Percentiles rank a stretch among this genome's conserved stretches.
Conservation (phyloP, 2,797 vertebrate genomes). For the Rhinichthys osculus region DNA sequence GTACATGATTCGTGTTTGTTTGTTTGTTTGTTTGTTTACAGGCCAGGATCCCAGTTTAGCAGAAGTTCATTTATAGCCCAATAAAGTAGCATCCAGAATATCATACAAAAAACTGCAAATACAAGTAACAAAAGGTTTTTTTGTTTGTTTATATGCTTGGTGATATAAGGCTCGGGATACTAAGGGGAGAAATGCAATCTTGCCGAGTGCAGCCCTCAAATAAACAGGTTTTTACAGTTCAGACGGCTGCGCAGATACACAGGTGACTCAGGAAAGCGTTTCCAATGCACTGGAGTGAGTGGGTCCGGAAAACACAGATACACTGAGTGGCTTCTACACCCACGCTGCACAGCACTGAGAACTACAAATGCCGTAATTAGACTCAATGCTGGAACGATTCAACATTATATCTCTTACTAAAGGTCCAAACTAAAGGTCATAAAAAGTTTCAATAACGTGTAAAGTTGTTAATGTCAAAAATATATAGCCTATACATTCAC, state of each 20-base stretch:
- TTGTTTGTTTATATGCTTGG: slow-evolving; percentile 10
- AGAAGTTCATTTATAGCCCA: slow-evolving; percentile 16
- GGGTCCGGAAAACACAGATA: slow-evolving; percentile 68
- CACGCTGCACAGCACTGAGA: background rate
- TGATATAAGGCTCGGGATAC: slow-evolving; percentile 27
- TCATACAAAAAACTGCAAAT: slow-evolving; percentile 7
- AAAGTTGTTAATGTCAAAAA: slow-evolving; percentile 15
- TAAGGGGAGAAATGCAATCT: slow-evolving; percentile 37
- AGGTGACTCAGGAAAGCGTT: slow-evolving; percentile 74
- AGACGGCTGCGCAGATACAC: slow-evolving; percentile 29
- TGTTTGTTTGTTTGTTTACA: slow-evolving; percentile 16
- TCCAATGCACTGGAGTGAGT: slow-evolving; percentile 69
- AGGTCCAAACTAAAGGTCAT: background rate
- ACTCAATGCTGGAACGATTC: slow-evolving; percentile 6
- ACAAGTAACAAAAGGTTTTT: background rate
- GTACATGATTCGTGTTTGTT: background rate
- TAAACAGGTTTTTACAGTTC: slow-evolving; percentile 46
- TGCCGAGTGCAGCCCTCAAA: slow-evolving; percentile 44
- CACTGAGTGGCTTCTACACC: slow-evolving; percentile 33
- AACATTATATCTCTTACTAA: background rate
- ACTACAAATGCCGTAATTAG: background rate
- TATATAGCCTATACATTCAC: background rate
- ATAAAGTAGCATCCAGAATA: slow-evolving; percentile 7
- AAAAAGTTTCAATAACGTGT: background rate
- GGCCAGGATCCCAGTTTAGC: background rate